These are phyloP conservation scores for Drosophila sp. DNA, from an alignment of 1,140 invertebrate species.

Conservation along the genomic window DNA sequence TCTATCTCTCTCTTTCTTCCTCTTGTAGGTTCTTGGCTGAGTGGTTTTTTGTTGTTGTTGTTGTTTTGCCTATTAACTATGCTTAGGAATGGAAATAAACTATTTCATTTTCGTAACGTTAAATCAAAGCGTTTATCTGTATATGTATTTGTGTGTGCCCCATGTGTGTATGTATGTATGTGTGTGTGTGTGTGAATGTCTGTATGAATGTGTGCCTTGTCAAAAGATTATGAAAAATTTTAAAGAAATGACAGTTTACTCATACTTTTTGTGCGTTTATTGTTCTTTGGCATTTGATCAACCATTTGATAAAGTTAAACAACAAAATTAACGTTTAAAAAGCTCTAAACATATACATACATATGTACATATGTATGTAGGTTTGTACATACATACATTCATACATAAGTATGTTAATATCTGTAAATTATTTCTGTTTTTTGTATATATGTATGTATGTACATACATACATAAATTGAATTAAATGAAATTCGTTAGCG, in stretches of 20 bases:
- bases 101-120: constrained; percentile 65
- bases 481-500: constrained; percentile 59
- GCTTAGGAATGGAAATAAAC: constrained; percentile 62
- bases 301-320: constrained; percentile 66
- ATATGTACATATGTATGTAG: constrained; percentile 15
- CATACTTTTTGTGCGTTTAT: constrained; percentile 44
- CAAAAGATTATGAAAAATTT: not conserved
- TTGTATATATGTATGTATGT: constrained; percentile 19
- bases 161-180: not conserved
- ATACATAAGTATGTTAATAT: constrained; percentile 31
- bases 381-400: constrained; percentile 37
- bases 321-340: constrained; percentile 25
- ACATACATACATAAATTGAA: constrained; percentile 51
- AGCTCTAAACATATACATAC: not conserved
- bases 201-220: not conserved
- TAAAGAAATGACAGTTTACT: constrained; percentile 13
- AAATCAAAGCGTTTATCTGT: constrained; percentile 69
- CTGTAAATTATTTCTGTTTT: too few relatives aligned
- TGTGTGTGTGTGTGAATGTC: not conserved
- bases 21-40: constrained; percentile 35
- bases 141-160: constrained; percentile 14
- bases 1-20: constrained; percentile 27
- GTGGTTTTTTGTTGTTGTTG: constrained; percentile 46
- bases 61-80: constrained; percentile 69
- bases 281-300: constrained; percentile 71